phyloP scores from a whole-genome alignment of 2,113 vertebrate genomes.

The Ictidomys tridecemlineatus region DNA sequence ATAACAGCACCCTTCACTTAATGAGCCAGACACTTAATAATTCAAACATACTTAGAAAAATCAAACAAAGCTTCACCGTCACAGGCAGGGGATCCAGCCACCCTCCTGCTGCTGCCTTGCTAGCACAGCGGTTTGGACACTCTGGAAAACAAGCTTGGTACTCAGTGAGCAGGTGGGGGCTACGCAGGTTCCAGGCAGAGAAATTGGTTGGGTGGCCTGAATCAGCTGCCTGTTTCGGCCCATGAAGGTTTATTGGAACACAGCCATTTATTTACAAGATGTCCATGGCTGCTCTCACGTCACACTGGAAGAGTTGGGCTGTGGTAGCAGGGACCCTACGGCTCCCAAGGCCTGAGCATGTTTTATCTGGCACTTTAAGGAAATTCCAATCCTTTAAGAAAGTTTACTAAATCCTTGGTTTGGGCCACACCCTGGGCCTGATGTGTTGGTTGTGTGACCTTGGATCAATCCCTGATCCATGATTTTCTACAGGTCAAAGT shows the following conservation, averaged over 20 bases:
- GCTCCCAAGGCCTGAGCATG: not conserved
- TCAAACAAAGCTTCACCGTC: constrained; percentile 62
- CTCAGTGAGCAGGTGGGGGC: not conserved
- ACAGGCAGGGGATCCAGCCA: not conserved
- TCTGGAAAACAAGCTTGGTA: not conserved
- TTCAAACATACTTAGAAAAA: constrained; percentile 79
- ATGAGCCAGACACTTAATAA: constrained; percentile 82
- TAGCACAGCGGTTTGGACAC: rapidly evolving
- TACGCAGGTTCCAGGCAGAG: not conserved
- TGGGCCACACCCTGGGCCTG: not conserved
- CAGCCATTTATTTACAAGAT: not conserved
- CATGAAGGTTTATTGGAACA: constrained; percentile 54
- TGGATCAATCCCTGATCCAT: not conserved
- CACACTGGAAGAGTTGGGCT: not conserved
- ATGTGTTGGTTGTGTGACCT: not conserved
- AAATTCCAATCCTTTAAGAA: not conserved
- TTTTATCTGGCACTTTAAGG: not conserved
- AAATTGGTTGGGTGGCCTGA: not conserved
- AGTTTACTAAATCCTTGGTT: not conserved
- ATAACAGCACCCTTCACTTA: constrained; percentile 76
- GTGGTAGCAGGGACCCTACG: not conserved
- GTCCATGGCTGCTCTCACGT: not conserved
- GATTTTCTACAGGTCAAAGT: not conserved
- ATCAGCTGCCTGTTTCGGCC: not conserved
- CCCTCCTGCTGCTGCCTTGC: not conserved